Conservation (phyloP, 2,113 vertebrate genomes). For the Megaptera novaeangliae region DNA sequence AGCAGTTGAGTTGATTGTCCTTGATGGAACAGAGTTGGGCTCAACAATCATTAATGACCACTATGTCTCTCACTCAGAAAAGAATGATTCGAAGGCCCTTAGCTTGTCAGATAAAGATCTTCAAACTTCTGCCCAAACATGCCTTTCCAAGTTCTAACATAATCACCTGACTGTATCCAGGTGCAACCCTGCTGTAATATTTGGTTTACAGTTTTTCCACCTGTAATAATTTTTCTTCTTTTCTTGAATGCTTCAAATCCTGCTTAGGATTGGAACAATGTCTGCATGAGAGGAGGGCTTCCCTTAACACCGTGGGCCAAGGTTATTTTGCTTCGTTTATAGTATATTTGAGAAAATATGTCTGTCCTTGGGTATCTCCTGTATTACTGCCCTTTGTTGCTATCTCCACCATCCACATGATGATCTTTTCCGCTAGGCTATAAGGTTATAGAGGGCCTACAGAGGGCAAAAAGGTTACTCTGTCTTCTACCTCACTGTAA, state of each 20-base stretch:
- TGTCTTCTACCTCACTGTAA: not conserved
- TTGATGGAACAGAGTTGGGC: not conserved
- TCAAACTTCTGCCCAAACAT: not conserved
- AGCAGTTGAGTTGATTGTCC: not conserved
- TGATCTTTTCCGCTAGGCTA: not conserved
- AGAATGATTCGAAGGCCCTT: not conserved
- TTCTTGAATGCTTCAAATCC: not conserved
- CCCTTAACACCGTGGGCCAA: not conserved
- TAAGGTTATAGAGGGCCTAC: not conserved
- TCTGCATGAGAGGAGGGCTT: not conserved
- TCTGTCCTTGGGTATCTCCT: not conserved
- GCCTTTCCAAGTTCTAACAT: not conserved
- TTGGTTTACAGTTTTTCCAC: slow-evolving; percentile 2
- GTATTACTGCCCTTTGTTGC: not conserved
- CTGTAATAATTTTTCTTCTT: not conserved
- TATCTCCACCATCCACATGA: not conserved
- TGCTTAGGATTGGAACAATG: not conserved
- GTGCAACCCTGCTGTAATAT: not conserved
- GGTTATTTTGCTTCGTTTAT: not conserved
- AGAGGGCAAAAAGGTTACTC: not conserved
- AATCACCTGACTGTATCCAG: not conserved
- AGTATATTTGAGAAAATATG: not conserved
- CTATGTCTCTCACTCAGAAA: not conserved
- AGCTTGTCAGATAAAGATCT: not conserved
- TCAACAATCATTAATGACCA: not conserved